Evolutionary conservation across 2,113 vertebrate genomes (phyloP).

Genomic region (Rana temporaria): DNA sequence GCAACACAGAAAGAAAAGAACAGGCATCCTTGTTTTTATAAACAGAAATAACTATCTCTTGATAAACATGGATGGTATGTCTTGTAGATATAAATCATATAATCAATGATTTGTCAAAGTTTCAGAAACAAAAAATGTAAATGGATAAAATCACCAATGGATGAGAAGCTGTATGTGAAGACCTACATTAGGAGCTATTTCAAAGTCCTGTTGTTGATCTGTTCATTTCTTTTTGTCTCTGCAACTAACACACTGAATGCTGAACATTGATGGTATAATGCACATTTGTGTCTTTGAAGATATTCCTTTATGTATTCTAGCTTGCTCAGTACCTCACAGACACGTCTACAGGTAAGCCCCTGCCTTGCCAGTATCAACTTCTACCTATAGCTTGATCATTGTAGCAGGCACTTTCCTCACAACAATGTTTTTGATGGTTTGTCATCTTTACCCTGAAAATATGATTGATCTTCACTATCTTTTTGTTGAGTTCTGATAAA

Average conservation of each 20-base stretch:
- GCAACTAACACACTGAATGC: slow-evolving; percentile 34
- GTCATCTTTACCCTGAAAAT: slow-evolving; percentile 40
- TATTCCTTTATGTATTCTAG: slow-evolving; percentile 46
- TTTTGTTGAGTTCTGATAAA: slow-evolving; percentile 43
- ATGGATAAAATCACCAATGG: slow-evolving; percentile 15
- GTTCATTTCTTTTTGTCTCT: slow-evolving; percentile 47
- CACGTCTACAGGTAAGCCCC: slow-evolving; percentile 50
- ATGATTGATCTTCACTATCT: slow-evolving; percentile 50
- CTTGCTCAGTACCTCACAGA: slow-evolving; percentile 39
- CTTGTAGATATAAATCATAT: slow-evolving; percentile 13
- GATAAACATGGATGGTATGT: slow-evolving; percentile 16
- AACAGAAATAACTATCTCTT: slow-evolving; percentile 16
- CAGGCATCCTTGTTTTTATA: not conserved
- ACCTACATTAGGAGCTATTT: slow-evolving; percentile 16
- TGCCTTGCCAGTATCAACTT: slow-evolving; percentile 49
- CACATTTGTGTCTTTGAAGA: slow-evolving; percentile 45
- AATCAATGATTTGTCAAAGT: slow-evolving; percentile 37
- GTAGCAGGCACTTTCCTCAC: slow-evolving; percentile 50
- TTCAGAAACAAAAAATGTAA: slow-evolving; percentile 41
- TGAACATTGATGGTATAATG: slow-evolving; percentile 50
- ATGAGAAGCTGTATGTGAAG: slow-evolving; percentile 32
- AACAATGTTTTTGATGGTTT: slow-evolving; percentile 47
- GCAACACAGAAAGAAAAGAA: not conserved
- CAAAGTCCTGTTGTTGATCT: slow-evolving; percentile 29
- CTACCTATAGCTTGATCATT: slow-evolving; percentile 50